These are phyloP conservation scores for Menidia beryllina DNA, from an alignment of 2,113 vertebrate genomes.

Conservation along the genomic window DNA sequence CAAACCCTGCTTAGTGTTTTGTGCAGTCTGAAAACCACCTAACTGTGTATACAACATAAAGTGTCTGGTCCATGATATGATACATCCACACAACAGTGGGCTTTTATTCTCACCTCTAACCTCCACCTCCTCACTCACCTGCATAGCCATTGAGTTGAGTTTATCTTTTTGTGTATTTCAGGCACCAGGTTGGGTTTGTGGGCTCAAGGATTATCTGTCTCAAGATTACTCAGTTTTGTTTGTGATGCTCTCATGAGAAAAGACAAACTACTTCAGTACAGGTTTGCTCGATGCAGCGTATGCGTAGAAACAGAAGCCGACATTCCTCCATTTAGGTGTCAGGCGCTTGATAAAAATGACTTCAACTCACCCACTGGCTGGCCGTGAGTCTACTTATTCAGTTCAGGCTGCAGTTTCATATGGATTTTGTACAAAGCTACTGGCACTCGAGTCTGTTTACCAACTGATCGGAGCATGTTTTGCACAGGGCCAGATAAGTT, in stretches of 20 bases:
- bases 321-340: background rate
- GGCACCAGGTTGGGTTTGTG: background rate
- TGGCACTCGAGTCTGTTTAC: background rate
- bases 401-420: background rate
- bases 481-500: background rate
- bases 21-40: background rate
- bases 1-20: background rate
- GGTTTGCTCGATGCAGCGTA: background rate
- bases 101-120: background rate
- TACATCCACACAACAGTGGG: background rate
- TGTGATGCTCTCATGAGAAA: background rate
- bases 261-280: background rate
- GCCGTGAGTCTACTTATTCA: background rate
- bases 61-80: background rate
- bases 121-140: constrained; percentile 4
- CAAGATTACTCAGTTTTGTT: background rate
- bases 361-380: background rate
- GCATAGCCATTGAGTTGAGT: constrained; percentile 1
- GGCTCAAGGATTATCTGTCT: background rate
- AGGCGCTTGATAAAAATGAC: background rate
- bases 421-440: too few relatives aligned
- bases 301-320: background rate
- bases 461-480: background rate
- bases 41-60: background rate
- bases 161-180: background rate